Evolutionary conservation across 2,888 invertebrate species (phyloP), one percentile per base, ranked within the genome.

Genomic region (Coenonympha arcania): DNA sequence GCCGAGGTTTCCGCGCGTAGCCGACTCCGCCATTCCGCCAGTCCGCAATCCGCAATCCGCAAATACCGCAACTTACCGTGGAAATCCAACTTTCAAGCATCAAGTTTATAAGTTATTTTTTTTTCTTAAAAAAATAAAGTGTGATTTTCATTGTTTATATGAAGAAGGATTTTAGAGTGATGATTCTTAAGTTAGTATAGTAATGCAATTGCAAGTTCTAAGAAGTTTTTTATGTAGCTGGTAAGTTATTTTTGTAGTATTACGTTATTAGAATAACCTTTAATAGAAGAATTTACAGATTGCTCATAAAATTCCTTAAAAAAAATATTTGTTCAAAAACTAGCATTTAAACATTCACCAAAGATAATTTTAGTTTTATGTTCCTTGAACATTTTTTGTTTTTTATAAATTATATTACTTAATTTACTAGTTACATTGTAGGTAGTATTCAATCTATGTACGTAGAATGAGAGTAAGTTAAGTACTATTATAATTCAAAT

Each of bases 1-100:
- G 68, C 68, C 79, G 73, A 61, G 61, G 78, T 71, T 76, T 68
- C 71, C 79, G 73, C 79, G 66, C 82, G 83, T 74, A 69, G 52
- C 69, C 67, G 66, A 55, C 65, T n/a, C n/a, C 67, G 66, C 55
- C 66, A 65, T 3, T 22, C 69, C 67, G 66, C 55, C 65, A 65
- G 8, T 16, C 22, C 43, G 33, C 34, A 20, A 49, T 43, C 26
- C 56, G 50, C 50, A 47, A 44, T 48, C 50, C 50, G 31, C 31
- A n/a, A n/a, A n/a, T n/a, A n/a, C 45, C 34, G 40, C 40, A 48
- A 43, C 9, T 24, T n/a, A n/a, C 31, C 24, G 22, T 20, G 13
- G 31, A 20, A 31, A 20, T 31, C 11, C 19, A 19, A 28, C 19
- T 18, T 30, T 31, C 46, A 41, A 48, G 37, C 30, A 31, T 50